A percentile compares a stretch with the other conserved stretches of the same genome.
Evolutionary conservation across 2,888 invertebrate genomes (phyloP).

Genomic region (Drosophila anceps): DNA sequence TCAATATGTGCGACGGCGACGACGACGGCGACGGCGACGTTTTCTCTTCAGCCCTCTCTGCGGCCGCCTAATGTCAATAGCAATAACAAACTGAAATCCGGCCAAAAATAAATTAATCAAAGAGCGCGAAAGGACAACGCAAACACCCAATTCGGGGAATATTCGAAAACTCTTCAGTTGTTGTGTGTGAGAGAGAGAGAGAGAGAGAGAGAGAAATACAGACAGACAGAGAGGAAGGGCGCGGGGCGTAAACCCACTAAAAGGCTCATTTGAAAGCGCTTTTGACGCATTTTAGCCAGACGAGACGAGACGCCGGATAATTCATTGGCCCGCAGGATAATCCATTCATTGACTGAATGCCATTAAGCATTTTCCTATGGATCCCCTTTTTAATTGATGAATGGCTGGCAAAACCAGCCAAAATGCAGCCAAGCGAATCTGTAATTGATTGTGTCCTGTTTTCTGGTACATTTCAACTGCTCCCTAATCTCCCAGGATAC

Average conservation of each 20-base stretch:
- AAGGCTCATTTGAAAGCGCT: constrained; percentile 78
- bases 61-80: not conserved
- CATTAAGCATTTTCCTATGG: constrained; percentile 47
- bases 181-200: no score
- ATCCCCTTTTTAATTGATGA: constrained; percentile 63
- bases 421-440: constrained; percentile 40
- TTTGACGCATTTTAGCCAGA: constrained; percentile 63
- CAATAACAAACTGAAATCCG: constrained; percentile 32
- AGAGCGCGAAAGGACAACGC: constrained; percentile 52
- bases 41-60: not conserved
- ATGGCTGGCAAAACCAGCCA: constrained; percentile 18
- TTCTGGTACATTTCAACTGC: constrained; percentile 48
- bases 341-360: constrained; percentile 45
- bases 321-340: constrained; percentile 14
- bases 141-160: constrained; percentile 4
- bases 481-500: constrained; percentile 26
- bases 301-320: not conserved
- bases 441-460: constrained; percentile 71
- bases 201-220: no score
- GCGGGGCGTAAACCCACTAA: constrained; percentile 70
- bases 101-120: constrained; percentile 62
- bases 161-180: constrained; percentile 16
- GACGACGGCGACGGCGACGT: not conserved
- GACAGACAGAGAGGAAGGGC: not conserved
- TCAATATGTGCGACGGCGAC: constrained; percentile 24